phyloP scores from a whole-genome alignment of 2,797 vertebrate species.

The Nyctibius grandis region DNA sequence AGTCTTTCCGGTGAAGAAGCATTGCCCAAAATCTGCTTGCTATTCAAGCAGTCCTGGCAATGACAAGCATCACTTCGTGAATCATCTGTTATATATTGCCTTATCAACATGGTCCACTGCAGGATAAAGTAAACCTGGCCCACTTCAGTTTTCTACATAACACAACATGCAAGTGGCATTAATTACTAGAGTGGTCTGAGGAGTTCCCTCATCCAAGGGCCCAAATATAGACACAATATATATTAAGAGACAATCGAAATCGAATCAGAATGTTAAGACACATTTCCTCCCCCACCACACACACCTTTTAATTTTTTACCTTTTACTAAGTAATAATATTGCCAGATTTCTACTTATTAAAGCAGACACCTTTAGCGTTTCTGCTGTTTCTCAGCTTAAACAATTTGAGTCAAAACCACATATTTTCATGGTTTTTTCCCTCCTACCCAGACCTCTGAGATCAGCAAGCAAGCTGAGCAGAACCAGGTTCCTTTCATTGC shows the following conservation, averaged over 20 bases:
- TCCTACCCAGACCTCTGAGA: not conserved
- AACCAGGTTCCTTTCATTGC: not conserved
- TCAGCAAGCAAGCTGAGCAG: not conserved
- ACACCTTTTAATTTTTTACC: not conserved
- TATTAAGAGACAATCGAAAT: not conserved
- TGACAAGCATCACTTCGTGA: conserved; percentile 14
- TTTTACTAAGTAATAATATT: not conserved
- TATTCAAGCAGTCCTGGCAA: conserved; percentile 17
- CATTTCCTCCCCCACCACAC: not conserved
- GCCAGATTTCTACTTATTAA: not conserved
- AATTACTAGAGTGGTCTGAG: not conserved
- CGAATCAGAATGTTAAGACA: fast-evolving
- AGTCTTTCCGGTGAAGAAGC: conserved; percentile 9
- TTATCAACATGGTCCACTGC: conserved; percentile 25
- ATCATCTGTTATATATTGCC: conserved; percentile 21
- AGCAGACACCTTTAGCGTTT: not conserved
- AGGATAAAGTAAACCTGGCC: conserved; percentile 13
- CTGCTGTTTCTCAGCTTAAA: not conserved
- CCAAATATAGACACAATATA: fast-evolving
- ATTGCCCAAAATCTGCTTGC: conserved; percentile 36
- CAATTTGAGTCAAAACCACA: not conserved
- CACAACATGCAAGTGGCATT: not conserved
- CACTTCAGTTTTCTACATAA: not conserved
- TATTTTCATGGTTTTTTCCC: fast-evolving
- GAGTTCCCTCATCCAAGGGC: not conserved